Evolutionary conservation across 2,888 invertebrate species (phyloP), one percentile per base, ranked within the genome.

Genomic region (Zygogramma bicolorata): DNA sequence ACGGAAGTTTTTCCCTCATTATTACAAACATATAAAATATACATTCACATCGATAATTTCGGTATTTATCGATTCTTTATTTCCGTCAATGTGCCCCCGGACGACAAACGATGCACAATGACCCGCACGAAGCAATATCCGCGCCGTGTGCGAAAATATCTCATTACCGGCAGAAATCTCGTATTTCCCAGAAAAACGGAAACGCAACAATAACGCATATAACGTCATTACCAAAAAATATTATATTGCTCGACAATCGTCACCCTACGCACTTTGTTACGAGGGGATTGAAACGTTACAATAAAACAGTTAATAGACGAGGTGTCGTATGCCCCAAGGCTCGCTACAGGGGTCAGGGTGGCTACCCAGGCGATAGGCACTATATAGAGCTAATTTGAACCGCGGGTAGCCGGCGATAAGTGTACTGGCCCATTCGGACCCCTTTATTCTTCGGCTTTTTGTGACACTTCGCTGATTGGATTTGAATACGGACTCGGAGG

Each of bases 281-380:
- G 68, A 80, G 82, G 84, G 85, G 84, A 86, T 86, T 86, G 86
- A 86, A 87, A 84, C 82, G 85, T 85, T 84, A 86, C 87, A 87
- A 87, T 87, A 87, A 86, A 87, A 86, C 85, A 85, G 86, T 86
- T 87, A 87, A 87, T 87, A 87, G 87, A 86, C 85, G 86, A 86
- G 87, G 87, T 87, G 87, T 87, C 86, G 85, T 82, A 82, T 84
- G 84, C 84, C 86, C 85, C 80, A 81, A 78, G 84, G 87, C 83
- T 82, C 82, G 81, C 86, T 81, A 78, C 84, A 81, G 85, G 86
- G 83, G 81, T 80, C 82, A 72, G 79, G 80, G 79, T 81, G 81
- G 79, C 79, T 80, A 77, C 82, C 83, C 82, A 81, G 80, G 80
- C 84, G 86, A 87, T 87, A 85, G 80, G 85, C 86, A 86, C 68